Evolutionary conservation across 1,140 invertebrate species (phyloP), one percentile per base, ranked within the genome.

Genomic region (Megalopta genalis): DNA sequence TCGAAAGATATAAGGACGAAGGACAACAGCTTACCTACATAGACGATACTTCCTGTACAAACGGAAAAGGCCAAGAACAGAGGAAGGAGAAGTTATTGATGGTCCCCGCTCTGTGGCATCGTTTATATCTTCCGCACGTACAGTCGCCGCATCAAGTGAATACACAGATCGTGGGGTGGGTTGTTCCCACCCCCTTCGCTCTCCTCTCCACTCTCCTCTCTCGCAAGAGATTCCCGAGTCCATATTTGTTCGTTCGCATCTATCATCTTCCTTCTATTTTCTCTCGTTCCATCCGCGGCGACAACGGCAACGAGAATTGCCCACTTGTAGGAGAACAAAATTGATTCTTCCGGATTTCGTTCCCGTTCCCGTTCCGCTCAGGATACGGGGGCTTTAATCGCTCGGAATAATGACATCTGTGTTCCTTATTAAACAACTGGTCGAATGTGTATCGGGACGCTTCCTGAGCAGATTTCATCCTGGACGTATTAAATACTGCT

Each of bases 51-150:
- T 77, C 73, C 74, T 70, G 79, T 57, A 77, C 66, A 79, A 69
- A 81, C 63, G 68, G 65, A 84, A 78, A 69, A 85, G 63, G 63
- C 69, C 23, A 66, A 52, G 59, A 65, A 77, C 54, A 65, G 73
- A 82, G 57, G 72, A 67, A 79, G 83, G 59, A 84, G 75, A 81
- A 87, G 89, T 91, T 91, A 90, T 91, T 89, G 90, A 90, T 91
- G 89, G 87, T 89, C 77, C 57, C 73, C 79, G 82, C 78, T 77
- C 82, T 75, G 84, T 76, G 64, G 74, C 81, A 82, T 89, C 89
- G 88, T 90, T 90, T 91, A 90, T 91, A 90, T 90, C 86, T 88
- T 87, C 77, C 86, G 86, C 87, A 84, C 88, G 87, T 88, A 87
- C 77, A 83, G 83, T 83, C 84, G 80, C 76, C 83, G 62, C 79